Conservation (phyloP, 2,888 invertebrate genomes). For the Leptogaster cylindrica region DNA sequence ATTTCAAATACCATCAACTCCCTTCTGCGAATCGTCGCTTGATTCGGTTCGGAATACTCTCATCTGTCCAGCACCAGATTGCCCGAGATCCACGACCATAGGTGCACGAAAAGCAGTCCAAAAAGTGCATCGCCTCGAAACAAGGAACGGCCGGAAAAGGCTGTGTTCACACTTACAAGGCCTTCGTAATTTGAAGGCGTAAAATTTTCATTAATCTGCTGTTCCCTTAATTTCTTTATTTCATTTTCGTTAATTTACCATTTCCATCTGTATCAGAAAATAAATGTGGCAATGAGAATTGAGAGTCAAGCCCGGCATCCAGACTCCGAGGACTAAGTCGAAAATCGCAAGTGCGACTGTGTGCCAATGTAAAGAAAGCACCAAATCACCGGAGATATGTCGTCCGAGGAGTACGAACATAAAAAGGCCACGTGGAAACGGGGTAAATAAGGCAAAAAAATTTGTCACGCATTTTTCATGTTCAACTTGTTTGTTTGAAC, state of each 20-base stretch:
- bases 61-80: too few species aligned
- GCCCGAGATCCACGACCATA: too few species aligned
- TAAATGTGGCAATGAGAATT: neutral
- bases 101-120: too few species aligned
- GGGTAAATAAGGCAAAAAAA: slow-evolving; percentile 27
- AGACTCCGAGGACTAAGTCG: neutral
- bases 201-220: slow-evolving; percentile 42
- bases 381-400: slow-evolving; percentile 22
- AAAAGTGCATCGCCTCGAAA: too few species aligned
- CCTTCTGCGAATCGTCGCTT: too few species aligned
- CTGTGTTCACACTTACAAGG: slow-evolving; percentile 20
- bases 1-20: too few species aligned
- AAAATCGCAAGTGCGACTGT: neutral
- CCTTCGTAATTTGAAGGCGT: slow-evolving; percentile 42
- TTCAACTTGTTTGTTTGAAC: slow-evolving; percentile 38
- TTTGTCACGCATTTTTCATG: slow-evolving; percentile 38
- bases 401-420: slow-evolving; percentile 11
- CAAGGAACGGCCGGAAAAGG: neutral
- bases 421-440: too few species aligned
- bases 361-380: slow-evolving; percentile 1
- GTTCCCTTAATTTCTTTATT: slow-evolving; percentile 42
- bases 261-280: neutral
- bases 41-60: too few species aligned
- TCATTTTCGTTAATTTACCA: slow-evolving; percentile 36
- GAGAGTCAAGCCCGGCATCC: slow-evolving; percentile 1